These are phyloP conservation scores for Gopherus evgoodei DNA, from an alignment of 2,113 vertebrate genomes.

Conservation along the genomic window DNA sequence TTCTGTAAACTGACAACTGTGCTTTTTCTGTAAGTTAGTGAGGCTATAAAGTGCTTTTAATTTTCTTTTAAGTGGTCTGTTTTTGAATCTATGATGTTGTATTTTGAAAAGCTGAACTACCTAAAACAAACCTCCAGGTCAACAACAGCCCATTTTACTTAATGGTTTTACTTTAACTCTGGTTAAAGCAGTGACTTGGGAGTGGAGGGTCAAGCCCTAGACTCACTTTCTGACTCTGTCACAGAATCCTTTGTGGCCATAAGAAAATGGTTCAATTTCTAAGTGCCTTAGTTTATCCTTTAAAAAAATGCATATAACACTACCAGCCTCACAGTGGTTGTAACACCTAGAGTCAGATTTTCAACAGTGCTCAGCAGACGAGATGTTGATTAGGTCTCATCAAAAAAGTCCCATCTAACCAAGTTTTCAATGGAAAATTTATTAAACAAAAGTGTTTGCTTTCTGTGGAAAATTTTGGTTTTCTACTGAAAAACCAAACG, in stretches of 20 bases:
- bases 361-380: neutral
- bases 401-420: neutral
- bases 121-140: fast-evolving
- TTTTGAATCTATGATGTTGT: fast-evolving
- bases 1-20: neutral
- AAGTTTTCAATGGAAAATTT: neutral
- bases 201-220: neutral
- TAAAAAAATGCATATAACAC: neutral
- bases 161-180: neutral
- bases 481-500: neutral
- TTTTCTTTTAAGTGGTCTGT: neutral
- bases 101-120: neutral
- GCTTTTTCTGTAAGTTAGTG: neutral
- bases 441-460: neutral
- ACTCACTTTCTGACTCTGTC: neutral
- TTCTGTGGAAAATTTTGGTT: neutral
- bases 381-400: neutral
- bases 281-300: neutral
- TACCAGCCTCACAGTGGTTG: neutral
- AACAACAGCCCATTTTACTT: neutral
- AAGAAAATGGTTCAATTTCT: neutral
- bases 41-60: neutral
- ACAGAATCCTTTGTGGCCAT: neutral
- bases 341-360: neutral
- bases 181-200: neutral